phyloP scores from a whole-genome alignment of 2,797 vertebrate species.

The Lophotriccus pileatus region DNA sequence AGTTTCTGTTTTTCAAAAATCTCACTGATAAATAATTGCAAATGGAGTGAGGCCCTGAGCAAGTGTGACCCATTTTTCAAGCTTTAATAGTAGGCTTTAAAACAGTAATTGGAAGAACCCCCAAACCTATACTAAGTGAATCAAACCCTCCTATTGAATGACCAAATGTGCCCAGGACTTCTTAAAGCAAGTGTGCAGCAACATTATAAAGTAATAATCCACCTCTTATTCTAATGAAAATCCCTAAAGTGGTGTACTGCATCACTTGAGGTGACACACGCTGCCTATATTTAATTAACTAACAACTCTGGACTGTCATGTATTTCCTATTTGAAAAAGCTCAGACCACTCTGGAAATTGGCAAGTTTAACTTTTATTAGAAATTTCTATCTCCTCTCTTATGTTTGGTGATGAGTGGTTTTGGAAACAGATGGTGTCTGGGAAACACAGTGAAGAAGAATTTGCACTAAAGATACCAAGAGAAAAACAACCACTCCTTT shows the following conservation, averaged over 20 bases:
- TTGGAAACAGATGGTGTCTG: slow-evolving; percentile 35
- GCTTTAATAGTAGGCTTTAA: background rate
- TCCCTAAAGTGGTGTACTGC: background rate
- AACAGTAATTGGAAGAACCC: background rate
- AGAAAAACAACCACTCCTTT: slow-evolving; percentile 16
- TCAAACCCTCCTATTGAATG: background rate
- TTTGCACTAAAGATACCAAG: slow-evolving; percentile 1
- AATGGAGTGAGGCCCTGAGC: background rate
- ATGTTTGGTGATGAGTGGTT: background rate
- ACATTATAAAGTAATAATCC: background rate
- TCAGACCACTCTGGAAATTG: background rate
- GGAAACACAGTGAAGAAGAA: background rate
- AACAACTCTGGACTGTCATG: background rate
- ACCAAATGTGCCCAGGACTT: background rate
- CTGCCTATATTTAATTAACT: slow-evolving; percentile 13
- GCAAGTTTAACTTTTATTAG: background rate
- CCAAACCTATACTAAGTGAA: background rate
- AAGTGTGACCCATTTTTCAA: background rate
- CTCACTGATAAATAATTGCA: background rate
- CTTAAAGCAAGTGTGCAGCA: background rate
- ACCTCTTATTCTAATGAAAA: background rate
- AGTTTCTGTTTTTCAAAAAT: background rate
- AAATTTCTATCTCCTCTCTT: background rate
- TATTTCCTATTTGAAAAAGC: background rate
- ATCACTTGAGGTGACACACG: background rate